A percentile compares a stretch with the other conserved stretches of the same genome.
These are phyloP conservation scores for rat (Rattus norvegicus) DNA, from an alignment of 2,113 vertebrate genomes.

Conservation along the genomic window DNA sequence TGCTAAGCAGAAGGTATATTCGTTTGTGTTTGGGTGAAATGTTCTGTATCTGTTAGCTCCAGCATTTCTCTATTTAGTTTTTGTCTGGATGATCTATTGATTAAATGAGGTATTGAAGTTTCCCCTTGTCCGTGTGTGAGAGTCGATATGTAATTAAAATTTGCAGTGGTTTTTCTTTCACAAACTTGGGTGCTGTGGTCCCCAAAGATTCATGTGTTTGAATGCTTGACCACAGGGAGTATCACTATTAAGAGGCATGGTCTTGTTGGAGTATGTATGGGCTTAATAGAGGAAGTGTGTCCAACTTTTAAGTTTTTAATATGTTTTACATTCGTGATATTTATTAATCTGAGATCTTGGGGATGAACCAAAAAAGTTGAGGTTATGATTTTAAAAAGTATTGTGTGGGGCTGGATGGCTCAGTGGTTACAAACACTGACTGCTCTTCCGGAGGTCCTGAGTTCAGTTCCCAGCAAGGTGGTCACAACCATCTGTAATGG, in stretches of 20 bases:
- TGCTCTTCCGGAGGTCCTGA: too few species aligned
- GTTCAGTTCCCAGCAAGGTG: too few species aligned
- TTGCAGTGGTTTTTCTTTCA: neutral
- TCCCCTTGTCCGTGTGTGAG: neutral
- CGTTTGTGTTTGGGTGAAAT: neutral
- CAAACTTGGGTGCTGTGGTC: neutral
- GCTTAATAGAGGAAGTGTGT: too few species aligned
- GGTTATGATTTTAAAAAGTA: neutral
- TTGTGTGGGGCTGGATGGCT: too few species aligned
- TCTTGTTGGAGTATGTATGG: too few species aligned
- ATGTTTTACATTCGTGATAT: neutral
- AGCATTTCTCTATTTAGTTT: too few species aligned
- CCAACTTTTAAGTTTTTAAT: neutral
- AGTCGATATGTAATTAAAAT: neutral
- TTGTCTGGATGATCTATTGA: neutral
- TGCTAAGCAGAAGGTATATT: neutral
- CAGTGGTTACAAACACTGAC: too few species aligned
- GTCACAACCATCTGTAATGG: too few species aligned
- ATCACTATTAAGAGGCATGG: too few species aligned
- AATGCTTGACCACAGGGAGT: too few species aligned
- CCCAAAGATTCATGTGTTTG: too few species aligned
- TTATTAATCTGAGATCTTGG: neutral
- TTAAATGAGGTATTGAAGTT: neutral
- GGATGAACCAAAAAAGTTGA: neutral
- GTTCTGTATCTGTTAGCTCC: neutral